Conservation (phyloP, 2,888 invertebrate genomes). For the Acrobasis consociella region DNA sequence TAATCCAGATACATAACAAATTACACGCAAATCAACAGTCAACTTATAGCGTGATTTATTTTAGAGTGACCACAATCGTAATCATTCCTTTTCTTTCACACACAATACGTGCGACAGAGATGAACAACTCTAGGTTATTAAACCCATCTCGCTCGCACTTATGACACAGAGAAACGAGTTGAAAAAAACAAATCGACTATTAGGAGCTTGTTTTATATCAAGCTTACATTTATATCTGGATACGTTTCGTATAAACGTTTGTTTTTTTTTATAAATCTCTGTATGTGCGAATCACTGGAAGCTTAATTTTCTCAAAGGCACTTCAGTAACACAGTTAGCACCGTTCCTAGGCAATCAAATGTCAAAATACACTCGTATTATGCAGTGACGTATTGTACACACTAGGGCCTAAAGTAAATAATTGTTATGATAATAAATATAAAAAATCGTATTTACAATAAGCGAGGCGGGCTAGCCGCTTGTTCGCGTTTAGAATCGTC, state of each 20-base stretch:
- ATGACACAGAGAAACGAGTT: too few relatives aligned
- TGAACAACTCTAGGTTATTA: too few relatives aligned
- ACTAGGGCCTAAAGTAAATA: constrained; percentile 7
- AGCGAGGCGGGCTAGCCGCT: neutral
- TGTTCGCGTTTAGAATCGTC: neutral
- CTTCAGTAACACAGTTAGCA: constrained; percentile 16
- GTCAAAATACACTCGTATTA: constrained; percentile 1
- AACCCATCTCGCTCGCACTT: too few relatives aligned
- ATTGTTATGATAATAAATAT: constrained; percentile 6
- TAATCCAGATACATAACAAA: too few relatives aligned
- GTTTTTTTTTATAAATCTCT: neutral
- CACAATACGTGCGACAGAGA: too few relatives aligned
- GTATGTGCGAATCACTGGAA: neutral
- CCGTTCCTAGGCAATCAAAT: constrained; percentile 2
- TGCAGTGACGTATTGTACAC: constrained; percentile 1
- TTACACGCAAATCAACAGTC: too few relatives aligned
- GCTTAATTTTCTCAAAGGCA: constrained; percentile 15
- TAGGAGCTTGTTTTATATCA: too few relatives aligned
- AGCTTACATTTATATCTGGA: neutral
- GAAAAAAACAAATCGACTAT: too few relatives aligned
- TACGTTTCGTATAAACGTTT: neutral
- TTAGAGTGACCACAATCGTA: too few relatives aligned
- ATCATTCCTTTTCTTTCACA: too few relatives aligned
- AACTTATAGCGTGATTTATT: too few relatives aligned
- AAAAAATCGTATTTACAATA: constrained; percentile 11